Conservation (phyloP, 2,888 invertebrate genomes). For the Amiota mariae region DNA sequence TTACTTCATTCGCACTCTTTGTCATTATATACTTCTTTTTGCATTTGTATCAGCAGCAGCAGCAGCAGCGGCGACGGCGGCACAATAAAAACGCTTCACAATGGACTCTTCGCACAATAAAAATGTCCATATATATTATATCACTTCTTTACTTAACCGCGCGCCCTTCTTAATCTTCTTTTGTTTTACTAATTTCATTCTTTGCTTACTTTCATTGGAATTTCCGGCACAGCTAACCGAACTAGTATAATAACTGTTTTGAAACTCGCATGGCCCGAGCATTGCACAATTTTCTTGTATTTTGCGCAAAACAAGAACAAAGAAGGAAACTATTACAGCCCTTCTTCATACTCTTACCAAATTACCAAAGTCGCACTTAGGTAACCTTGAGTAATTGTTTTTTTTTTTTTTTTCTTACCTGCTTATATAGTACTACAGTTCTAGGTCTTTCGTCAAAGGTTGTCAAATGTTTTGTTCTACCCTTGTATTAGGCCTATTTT, state of each 20-base stretch:
- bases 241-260: background rate
- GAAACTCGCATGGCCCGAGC: too few species aligned
- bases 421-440: background rate
- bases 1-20: too few species aligned
- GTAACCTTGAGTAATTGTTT: constrained; percentile 12
- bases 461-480: constrained; percentile 17
- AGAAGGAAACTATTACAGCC: constrained; percentile 45
- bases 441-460: constrained; percentile 42
- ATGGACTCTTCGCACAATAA: too few species aligned
- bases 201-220: constrained; percentile 11
- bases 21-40: too few species aligned
- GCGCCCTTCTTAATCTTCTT: too few species aligned
- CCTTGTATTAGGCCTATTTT: constrained; percentile 40
- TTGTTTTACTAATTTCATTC: background rate
- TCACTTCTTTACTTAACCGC: too few species aligned
- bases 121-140: too few species aligned
- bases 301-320: constrained; percentile 14
- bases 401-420: constrained; percentile 1
- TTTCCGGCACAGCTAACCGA: constrained; percentile 19
- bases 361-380: too few species aligned
- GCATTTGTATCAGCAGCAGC: too few species aligned
- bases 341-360: background rate
- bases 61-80: too few species aligned
- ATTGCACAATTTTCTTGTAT: constrained; percentile 49
- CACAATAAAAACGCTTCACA: too few species aligned